Conservation (phyloP, 2,113 vertebrate species). For the Oryzias curvinotus region DNA sequence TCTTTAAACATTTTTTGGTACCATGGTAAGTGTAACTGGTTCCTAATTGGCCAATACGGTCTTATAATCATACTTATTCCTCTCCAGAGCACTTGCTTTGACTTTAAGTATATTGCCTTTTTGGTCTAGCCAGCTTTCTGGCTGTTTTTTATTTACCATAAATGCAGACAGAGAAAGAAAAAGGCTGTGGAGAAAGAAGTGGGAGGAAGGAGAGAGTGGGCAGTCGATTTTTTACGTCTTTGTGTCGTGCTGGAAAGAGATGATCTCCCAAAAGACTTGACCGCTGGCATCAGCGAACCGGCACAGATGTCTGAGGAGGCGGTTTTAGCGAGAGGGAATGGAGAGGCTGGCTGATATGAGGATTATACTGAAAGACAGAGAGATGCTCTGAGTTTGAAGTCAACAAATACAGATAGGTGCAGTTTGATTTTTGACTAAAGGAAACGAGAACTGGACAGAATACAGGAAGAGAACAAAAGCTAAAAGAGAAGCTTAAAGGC, state of each 20-base stretch:
- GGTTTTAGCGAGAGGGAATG: conserved; percentile 13
- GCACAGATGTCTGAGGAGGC: conserved; percentile 50
- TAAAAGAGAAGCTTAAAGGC: not conserved
- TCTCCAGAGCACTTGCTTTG: too few relatives aligned
- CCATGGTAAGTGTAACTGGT: too few relatives aligned
- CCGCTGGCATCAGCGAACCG: conserved; percentile 17
- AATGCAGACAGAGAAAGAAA: not conserved
- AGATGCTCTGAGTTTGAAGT: conserved; percentile 26
- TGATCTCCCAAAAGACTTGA: conserved; percentile 38
- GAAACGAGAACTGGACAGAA: conserved; percentile 5
- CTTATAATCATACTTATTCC: too few relatives aligned
- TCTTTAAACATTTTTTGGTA: too few relatives aligned
- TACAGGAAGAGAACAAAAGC: not conserved
- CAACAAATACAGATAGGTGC: conserved; percentile 16
- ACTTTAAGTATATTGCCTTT: too few relatives aligned
- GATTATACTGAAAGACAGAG: conserved; percentile 17
- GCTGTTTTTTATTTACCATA: not conserved
- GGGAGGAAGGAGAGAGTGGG: conserved; percentile 17
- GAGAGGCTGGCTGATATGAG: conserved; percentile 7
- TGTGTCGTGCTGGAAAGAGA: conserved; percentile 9
- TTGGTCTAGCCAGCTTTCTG: conserved; percentile 7
- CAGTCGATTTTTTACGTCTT: conserved; percentile 8
- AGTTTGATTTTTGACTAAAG: conserved; percentile 17
- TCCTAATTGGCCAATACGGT: too few relatives aligned
- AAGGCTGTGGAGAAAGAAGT: not conserved